Evolutionary conservation across 2,888 invertebrate species (phyloP), one percentile per base, ranked within the genome.

Genomic region (Idaea dimidiata): DNA sequence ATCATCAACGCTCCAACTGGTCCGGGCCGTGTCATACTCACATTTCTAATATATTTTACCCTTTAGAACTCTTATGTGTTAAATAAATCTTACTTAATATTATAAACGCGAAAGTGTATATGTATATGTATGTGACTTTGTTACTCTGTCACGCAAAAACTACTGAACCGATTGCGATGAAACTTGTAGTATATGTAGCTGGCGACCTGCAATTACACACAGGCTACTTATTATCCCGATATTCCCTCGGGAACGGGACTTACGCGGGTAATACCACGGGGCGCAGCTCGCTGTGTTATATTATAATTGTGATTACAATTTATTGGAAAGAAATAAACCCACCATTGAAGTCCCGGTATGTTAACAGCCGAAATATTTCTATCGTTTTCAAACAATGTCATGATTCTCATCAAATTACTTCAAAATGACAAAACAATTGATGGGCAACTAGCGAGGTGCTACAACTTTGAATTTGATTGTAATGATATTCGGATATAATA

Each of bases 401-500:
- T 73, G 62, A 43, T 74, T 81, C 71, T 65, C 70, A 65, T 31
- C 67, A 57, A 71, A 66, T 71, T 59, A 66, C 57, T 57, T 62
- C 54, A 31, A 66, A 67, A 69, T 71, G 54, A 69, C 62, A 71
- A 78, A 79, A 73, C 76, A 79, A 81, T 76, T 77, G 80, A 74
- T 78, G 73, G 75, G 76, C 75, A 81, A 80, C 77, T 76, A 80
- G 74, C 74, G 72, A 71, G 72, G 72, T 72, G 77, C 78, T 75
- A 78, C 78, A 74, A 72, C 77, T 73, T 78, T 73, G 66, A 66
- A 71, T 68, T 69, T 68, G 70, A 72, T 72, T 59, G 70, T 71
- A 75, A 76, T 78, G 80, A 79, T 82, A 83, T 82, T 81, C 78
- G 75, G 75, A 75, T 77, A 67, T 83, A 82, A 84, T 86, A 80